phyloP scores from a whole-genome alignment of 53 echinoderm and acorn worm genomes.

The Paracentrotus lividus region DNA sequence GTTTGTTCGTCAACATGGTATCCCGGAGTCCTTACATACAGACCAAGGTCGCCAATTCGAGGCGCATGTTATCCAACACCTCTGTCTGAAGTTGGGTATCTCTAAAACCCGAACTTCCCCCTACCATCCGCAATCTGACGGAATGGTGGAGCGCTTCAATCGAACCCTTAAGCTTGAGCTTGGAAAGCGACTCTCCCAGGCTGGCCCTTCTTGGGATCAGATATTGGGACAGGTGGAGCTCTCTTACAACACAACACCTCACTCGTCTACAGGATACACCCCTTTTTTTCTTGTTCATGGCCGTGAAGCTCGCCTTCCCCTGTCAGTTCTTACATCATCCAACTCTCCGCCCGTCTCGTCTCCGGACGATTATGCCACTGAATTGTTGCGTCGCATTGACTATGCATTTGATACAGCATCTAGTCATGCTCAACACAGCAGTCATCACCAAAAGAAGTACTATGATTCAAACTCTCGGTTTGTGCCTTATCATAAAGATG shows the following conservation, averaged over 20 bases:
- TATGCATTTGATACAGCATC: slow-evolving; percentile 22
- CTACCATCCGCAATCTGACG: slow-evolving; percentile 68
- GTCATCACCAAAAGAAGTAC: background rate
- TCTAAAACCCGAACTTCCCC: slow-evolving; percentile 63
- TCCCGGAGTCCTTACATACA: slow-evolving; percentile 67
- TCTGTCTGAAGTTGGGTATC: slow-evolving; percentile 32
- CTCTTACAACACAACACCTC: slow-evolving; percentile 68
- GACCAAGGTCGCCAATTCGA: slow-evolving; percentile 75
- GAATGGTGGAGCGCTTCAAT: slow-evolving; percentile 71
- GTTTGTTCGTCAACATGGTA: slow-evolving; percentile 62
- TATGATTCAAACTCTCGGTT: slow-evolving; percentile 60
- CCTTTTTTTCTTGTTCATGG: slow-evolving; percentile 69
- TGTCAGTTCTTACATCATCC: background rate
- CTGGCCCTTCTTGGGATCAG: slow-evolving; percentile 60
- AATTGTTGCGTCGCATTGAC: slow-evolving; percentile 4
- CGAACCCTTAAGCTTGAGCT: slow-evolving; percentile 65
- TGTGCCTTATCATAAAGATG: slow-evolving; percentile 59
- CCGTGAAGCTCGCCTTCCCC: slow-evolving; percentile 71
- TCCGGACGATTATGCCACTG: background rate
- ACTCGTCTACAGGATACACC: slow-evolving; percentile 66
- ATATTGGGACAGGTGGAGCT: slow-evolving; percentile 56
- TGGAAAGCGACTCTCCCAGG: slow-evolving; percentile 52
- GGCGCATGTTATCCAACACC: background rate
- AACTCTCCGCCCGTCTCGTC: background rate
- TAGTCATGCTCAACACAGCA: background rate